A percentile compares a stretch with the other conserved stretches of the same genome.
phyloP scores from a whole-genome alignment of 2,888 invertebrate species.

The Antheraea assamensis region DNA sequence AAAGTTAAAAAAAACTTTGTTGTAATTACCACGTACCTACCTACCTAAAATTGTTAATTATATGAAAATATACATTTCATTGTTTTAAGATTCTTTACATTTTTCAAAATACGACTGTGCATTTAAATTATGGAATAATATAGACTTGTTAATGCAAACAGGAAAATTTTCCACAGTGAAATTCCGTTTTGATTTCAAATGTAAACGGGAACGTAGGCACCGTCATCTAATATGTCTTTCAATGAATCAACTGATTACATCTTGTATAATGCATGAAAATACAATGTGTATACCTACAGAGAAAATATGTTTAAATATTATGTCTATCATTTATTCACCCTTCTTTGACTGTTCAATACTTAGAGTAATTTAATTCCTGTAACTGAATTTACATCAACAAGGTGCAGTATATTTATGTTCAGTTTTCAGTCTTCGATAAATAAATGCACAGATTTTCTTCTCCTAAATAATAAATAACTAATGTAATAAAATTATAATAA shows the following conservation, averaged over 20 bases:
- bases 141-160: neutral
- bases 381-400: neutral
- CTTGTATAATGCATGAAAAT: constrained; percentile 9
- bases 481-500: too few relatives aligned
- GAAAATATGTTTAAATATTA: neutral
- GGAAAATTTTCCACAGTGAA: constrained; percentile 13
- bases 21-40: neutral
- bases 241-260: constrained; percentile 9
- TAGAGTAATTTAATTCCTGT: neutral
- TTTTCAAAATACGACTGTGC: neutral
- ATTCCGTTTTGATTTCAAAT: constrained; percentile 8
- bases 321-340: neutral
- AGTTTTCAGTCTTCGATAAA: neutral
- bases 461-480: too few relatives aligned
- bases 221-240: constrained; percentile 2
- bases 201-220: neutral
- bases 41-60: too few relatives aligned
- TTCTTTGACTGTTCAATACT: neutral
- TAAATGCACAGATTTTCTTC: neutral
- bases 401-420: neutral
- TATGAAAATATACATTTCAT: too few relatives aligned
- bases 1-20: neutral
- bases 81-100: neutral
- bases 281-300: neutral
- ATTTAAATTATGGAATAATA: constrained; percentile 14